Percentiles rank a stretch among this genome's conserved stretches.
Evolutionary conservation across 2,797 vertebrate genomes (phyloP).

Genomic region (Alca torda): DNA sequence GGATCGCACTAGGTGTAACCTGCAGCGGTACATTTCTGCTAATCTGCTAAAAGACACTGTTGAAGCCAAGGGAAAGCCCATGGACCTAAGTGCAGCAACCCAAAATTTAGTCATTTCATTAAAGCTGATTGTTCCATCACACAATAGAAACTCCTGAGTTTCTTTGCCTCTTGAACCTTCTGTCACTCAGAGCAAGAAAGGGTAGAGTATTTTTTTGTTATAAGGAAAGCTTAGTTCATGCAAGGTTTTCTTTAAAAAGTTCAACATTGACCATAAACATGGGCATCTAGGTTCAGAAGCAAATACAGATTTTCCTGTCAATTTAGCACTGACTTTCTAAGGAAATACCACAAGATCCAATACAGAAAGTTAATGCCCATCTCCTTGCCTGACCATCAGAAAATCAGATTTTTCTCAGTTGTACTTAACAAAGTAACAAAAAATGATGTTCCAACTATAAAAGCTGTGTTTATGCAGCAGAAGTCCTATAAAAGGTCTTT

Average conservation of each 20-base stretch:
- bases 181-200: background rate
- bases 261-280: background rate
- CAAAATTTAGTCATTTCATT: background rate
- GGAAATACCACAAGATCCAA: background rate
- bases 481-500: constrained; percentile 39
- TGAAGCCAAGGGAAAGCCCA: background rate
- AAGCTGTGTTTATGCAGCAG: background rate
- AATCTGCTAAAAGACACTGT: background rate
- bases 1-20: background rate
- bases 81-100: background rate
- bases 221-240: background rate
- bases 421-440: background rate
- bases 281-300: background rate
- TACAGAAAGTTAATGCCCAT: background rate
- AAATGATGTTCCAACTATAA: background rate
- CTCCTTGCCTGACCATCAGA: background rate
- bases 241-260: background rate
- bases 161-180: background rate
- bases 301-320: background rate
- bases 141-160: background rate
- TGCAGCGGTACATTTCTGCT: background rate
- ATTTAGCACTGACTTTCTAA: background rate
- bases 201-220: background rate
- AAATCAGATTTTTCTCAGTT: background rate
- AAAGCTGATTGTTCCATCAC: background rate